Conservation (phyloP, 1,140 invertebrate species). For the Manduca sexta region DNA sequence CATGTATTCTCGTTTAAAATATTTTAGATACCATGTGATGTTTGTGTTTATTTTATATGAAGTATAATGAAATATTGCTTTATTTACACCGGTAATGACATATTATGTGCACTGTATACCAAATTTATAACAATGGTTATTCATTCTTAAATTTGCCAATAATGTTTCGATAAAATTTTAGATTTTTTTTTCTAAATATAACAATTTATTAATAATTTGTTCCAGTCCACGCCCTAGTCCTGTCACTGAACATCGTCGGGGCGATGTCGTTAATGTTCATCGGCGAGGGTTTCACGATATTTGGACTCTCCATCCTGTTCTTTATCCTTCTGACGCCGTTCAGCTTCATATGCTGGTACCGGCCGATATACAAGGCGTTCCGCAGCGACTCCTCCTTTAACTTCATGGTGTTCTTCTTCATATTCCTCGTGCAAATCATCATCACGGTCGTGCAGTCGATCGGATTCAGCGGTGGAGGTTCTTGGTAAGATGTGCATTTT, state of each 20-base stretch:
- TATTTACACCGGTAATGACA: too few species aligned
- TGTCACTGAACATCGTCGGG: conserved; percentile 91
- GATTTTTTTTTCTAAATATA: too few species aligned
- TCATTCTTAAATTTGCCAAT: too few species aligned
- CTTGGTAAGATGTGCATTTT: conserved; percentile 80
- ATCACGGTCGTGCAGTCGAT: conserved; percentile 91
- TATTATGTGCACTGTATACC: too few species aligned
- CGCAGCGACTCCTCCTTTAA: conserved; percentile 98
- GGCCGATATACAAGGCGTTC: conserved; percentile 81
- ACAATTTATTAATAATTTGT: too few species aligned
- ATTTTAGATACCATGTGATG: too few species aligned
- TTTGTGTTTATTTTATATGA: too few species aligned
- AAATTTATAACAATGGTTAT: too few species aligned
- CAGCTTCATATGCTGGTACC: conserved; percentile 97
- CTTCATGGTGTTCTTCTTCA: conserved; percentile 99
- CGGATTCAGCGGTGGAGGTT: conserved; percentile 85
- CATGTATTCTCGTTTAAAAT: too few species aligned
- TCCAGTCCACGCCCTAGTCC: conserved; percentile 91
- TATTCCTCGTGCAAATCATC: conserved; percentile 98
- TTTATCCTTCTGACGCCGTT: conserved; percentile 95
- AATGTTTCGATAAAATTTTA: too few species aligned
- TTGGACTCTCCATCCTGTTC: conserved; percentile 93
- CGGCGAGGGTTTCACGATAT: conserved; percentile 80
- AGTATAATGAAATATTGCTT: too few species aligned
- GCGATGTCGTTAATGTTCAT: conserved; percentile 82